These are phyloP conservation scores for Gastrophryne carolinensis DNA, from an alignment of 2,797 vertebrate species.

Conservation along the genomic window DNA sequence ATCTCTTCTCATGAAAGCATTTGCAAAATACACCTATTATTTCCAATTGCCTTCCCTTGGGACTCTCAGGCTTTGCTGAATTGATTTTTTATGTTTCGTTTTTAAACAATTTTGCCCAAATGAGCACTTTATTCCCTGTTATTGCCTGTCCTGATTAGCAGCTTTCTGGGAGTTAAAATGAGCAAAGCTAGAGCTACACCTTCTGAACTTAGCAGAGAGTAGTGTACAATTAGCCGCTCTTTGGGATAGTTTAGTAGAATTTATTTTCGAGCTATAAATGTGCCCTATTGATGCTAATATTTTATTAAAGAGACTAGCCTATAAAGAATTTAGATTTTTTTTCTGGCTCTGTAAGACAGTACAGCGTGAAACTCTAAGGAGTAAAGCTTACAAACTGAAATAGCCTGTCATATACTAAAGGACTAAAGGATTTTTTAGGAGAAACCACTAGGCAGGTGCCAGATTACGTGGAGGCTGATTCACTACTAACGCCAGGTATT, in stretches of 20 bases:
- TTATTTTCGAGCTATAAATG: neutral
- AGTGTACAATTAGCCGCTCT: constrained; percentile 30
- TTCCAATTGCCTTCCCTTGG: constrained; percentile 46
- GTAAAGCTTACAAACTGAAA: neutral
- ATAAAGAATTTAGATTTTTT: neutral
- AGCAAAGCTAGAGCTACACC: constrained; percentile 20
- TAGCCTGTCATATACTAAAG: no score
- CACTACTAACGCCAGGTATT: no score
- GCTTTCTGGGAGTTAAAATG: constrained; percentile 13
- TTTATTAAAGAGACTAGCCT: constrained; percentile 25
- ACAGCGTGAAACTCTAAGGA: neutral
- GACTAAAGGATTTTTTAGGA: no score
- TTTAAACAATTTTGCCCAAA: constrained; percentile 58
- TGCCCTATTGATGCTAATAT: constrained; percentile 23
- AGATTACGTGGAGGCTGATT: no score
- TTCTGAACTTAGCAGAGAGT: constrained; percentile 25
- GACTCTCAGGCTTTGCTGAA: constrained; percentile 36
- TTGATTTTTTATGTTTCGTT: constrained; percentile 57
- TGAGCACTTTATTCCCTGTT: constrained; percentile 48
- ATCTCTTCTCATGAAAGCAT: constrained; percentile 52
- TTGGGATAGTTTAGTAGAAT: constrained; percentile 24
- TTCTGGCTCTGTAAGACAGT: neutral
- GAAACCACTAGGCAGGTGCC: no score
- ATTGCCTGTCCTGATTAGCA: constrained; percentile 39
- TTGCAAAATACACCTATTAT: constrained; percentile 58